Conservation (phyloP, 2,797 vertebrate species). For the Dendrocincla fuliginosa region DNA sequence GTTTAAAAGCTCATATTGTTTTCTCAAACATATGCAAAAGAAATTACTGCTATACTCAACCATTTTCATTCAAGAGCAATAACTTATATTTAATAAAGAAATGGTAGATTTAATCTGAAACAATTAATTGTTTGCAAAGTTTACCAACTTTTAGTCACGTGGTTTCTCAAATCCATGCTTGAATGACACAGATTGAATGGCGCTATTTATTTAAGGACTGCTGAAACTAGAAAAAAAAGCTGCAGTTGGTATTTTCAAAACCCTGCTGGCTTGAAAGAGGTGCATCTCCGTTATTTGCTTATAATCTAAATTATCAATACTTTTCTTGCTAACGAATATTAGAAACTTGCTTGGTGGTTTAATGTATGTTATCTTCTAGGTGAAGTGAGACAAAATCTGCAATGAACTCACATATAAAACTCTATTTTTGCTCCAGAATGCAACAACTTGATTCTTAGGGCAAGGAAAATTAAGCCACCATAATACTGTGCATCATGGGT, state of each 20-base stretch:
- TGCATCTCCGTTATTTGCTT: not conserved
- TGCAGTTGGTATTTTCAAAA: not conserved
- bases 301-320: not conserved
- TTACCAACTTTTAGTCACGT: not conserved
- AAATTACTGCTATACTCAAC: not conserved
- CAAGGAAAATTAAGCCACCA: not conserved
- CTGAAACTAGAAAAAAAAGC: not conserved
- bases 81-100: not conserved
- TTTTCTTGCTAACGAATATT: not conserved
- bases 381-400: not conserved
- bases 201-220: not conserved
- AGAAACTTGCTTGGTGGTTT: not conserved
- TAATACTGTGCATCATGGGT: rapidly evolving
- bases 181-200: rapidly evolving
- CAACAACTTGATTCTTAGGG: not conserved
- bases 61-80: not conserved
- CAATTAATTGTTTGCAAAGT: not conserved
- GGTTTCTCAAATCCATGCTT: not conserved
- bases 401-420: not conserved
- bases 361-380: not conserved
- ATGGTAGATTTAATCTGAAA: not conserved
- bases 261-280: not conserved
- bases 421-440: not conserved
- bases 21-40: not conserved
- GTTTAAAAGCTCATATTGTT: not conserved